Conservation (phyloP, 2,113 vertebrate species). For the Dasyornis broadbenti region DNA sequence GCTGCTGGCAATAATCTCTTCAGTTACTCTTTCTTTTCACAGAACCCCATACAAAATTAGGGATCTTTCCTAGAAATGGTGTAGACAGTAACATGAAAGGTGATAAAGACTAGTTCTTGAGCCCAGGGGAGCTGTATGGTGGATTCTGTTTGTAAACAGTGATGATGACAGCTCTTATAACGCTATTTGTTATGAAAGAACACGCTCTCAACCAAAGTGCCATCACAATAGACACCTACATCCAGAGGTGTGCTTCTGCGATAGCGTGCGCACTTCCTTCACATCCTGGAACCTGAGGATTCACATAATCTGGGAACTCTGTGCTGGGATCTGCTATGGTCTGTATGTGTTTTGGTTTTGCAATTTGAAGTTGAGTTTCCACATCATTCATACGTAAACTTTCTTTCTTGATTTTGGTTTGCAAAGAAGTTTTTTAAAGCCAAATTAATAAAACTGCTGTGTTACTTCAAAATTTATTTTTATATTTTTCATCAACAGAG, state of each 20-base stretch:
- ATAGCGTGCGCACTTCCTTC: neutral
- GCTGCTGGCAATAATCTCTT: no score
- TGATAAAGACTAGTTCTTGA: neutral
- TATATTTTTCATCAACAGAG: neutral
- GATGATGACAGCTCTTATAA: neutral
- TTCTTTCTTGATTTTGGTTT: neutral
- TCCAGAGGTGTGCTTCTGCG: neutral
- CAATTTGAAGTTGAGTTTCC: neutral
- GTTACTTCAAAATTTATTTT: neutral
- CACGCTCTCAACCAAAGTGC: neutral
- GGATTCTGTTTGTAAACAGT: neutral
- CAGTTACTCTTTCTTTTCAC: neutral
- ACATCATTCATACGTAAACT: neutral
- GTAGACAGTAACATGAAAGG: neutral
- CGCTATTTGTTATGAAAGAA: neutral
- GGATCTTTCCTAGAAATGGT: neutral
- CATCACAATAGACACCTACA: neutral
- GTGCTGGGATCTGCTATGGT: neutral
- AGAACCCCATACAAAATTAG: neutral
- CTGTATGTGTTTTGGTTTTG: neutral
- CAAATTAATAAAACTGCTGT: neutral
- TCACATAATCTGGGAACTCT: fast-evolving
- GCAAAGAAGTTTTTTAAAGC: neutral
- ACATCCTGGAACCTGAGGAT: neutral
- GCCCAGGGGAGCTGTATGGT: neutral